A percentile compares a stretch with the other conserved stretches of the same genome.
Evolutionary conservation across 2,113 vertebrate species (phyloP).

Genomic region (sheep (Ovis aries)): DNA sequence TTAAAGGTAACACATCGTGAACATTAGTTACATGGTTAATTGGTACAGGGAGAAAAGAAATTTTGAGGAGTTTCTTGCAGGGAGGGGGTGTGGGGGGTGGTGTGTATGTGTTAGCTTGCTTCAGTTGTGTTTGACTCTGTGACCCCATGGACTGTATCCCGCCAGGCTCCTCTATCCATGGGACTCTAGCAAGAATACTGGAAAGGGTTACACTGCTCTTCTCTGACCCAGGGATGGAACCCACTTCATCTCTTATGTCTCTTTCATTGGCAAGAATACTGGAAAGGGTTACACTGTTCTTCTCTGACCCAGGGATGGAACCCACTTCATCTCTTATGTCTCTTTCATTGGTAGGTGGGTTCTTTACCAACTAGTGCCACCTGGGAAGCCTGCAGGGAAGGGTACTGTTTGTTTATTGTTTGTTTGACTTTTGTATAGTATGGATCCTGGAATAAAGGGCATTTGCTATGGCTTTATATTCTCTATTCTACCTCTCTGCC

Average conservation of each 20-base stretch:
- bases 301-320: neutral
- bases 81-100: accelerated
- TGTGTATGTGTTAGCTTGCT: neutral
- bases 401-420: neutral
- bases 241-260: neutral
- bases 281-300: neutral
- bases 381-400: neutral
- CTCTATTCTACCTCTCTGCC: neutral
- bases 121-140: neutral
- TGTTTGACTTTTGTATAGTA: neutral
- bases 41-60: neutral
- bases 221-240: neutral
- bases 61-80: neutral
- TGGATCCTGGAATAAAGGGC: neutral
- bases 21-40: neutral
- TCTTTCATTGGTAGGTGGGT: neutral
- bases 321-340: neutral
- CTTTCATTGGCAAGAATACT: neutral
- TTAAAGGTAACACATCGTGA: neutral
- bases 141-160: neutral
- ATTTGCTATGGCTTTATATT: neutral
- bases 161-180: neutral
- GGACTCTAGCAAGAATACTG: neutral
- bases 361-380: neutral
- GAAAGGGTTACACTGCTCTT: neutral